Evolutionary conservation across 92 coral and sea anemone genomes (phyloP), one percentile per base, ranked within the genome.

Genomic region (Pocillopora meandrina): DNA sequence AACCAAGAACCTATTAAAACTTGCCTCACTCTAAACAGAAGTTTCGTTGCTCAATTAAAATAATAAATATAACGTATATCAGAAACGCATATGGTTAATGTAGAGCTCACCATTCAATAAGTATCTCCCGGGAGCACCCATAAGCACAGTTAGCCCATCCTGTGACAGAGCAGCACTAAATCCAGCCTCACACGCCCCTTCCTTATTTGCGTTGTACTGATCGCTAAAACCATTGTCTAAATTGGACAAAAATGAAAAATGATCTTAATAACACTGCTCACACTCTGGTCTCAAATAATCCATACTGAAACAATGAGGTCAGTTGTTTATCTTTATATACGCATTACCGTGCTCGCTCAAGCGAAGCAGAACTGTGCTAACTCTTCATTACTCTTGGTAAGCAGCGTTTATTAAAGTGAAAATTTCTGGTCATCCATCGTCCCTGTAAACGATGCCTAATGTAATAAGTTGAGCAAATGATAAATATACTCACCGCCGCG

Each of bases 151-250:
- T 5, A 74, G 35, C 12, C 92, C 92, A 59, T 85, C 71, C 47
- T 69, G 65, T 42, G 84, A 49, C 72, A 89, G 52, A 0, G 93
- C 77, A 2, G 91, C 95, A 61, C 95, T 90, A 65, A 93, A 87
- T 1, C 97, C 98, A 12, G 93, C 91, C 71, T 91, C 88, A 21
- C 98, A 95, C 16, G 21, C 67, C 7, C 92, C 98, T 61, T 89
- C 78, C 1, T 21, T 52, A 5, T 56, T 18, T 8, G 75, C 72
- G 1, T 63, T 55, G 47, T 93, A 93, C 74, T 72, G 12, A 5
- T 68, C n/a, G 26, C 81, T 81, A 4, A 47, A 3, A 10, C 80
- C 72, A 17, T 8, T 6, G 9, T 11, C 74, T 70, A n/a, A 36
- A 70, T 34, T 8, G 42, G 17, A 35, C 19, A n/a, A 70, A 34